Evolutionary conservation across 2,797 vertebrate species (phyloP).

Genomic region (Hephaestus fuliginosus): DNA sequence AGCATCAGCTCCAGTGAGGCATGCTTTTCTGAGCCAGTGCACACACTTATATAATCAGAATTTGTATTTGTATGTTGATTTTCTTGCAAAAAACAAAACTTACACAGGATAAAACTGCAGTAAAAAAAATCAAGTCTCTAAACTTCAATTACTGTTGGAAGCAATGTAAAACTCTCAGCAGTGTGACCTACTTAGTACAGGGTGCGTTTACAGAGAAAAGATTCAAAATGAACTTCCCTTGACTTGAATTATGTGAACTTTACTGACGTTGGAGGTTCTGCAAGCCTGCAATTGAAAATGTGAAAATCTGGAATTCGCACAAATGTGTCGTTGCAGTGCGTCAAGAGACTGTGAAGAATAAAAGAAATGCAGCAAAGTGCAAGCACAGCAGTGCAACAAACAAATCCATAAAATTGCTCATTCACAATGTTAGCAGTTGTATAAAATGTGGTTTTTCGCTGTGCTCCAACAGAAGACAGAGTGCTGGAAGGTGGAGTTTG

Average conservation of each 20-base stretch:
- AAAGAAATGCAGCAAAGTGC: constrained; percentile 40
- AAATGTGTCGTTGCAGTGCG: constrained; percentile 2
- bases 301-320: not conserved
- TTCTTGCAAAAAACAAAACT: not conserved
- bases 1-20: constrained; percentile 32
- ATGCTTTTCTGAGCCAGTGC: constrained; percentile 29
- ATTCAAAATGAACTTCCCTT: not conserved
- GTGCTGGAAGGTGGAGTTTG: not conserved
- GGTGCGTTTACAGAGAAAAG: not conserved
- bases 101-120: not conserved
- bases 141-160: constrained; percentile 1
- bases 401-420: constrained; percentile 60
- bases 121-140: not conserved
- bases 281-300: not conserved
- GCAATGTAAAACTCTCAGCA: not conserved
- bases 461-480: not conserved
- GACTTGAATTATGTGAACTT: not conserved
- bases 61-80: not conserved
- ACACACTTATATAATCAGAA: constrained; percentile 40
- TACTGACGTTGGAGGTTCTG: not conserved
- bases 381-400: constrained; percentile 54
- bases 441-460: constrained; percentile 18
- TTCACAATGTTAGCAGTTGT: constrained; percentile 26
- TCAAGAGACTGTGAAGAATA: constrained; percentile 2
- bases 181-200: not conserved